A percentile compares a stretch with the other conserved stretches of the same genome.
Conservation (phyloP, 2,888 invertebrate species). For the Gari tellinella region DNA sequence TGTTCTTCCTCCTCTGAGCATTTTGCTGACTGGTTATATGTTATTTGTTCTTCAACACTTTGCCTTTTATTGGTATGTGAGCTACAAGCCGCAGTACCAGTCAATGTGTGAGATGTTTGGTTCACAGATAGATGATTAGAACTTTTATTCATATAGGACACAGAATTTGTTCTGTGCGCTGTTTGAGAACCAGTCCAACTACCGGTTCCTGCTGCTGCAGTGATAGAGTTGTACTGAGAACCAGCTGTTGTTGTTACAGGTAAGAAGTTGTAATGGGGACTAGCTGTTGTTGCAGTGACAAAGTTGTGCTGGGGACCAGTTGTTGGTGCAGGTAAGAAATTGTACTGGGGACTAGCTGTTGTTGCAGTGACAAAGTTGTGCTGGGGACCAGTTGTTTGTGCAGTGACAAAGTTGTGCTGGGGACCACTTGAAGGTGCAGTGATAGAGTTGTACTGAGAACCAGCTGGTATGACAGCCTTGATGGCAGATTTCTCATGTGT, state of each 20-base stretch:
- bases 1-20: slow-evolving; percentile 25
- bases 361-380: not conserved
- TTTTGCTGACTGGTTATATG: not conserved
- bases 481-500: too few species aligned
- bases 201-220: too few species aligned
- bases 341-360: not conserved
- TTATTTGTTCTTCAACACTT: not conserved
- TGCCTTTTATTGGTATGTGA: not conserved
- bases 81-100: not conserved
- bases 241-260: too few species aligned
- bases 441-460: not conserved
- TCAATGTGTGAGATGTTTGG: too few species aligned
- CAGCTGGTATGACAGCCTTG: not conserved
- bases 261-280: too few species aligned
- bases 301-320: not conserved
- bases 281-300: not conserved
- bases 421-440: too few species aligned
- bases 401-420: too few species aligned
- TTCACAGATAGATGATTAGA: too few species aligned
- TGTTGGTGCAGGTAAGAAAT: not conserved
- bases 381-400: not conserved
- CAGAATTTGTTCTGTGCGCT: too few species aligned
- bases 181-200: too few species aligned
- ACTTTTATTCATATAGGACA: too few species aligned
- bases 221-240: not conserved